Conservation (phyloP, 2,888 invertebrate genomes). For the Alviniconcha strummeri region DNA sequence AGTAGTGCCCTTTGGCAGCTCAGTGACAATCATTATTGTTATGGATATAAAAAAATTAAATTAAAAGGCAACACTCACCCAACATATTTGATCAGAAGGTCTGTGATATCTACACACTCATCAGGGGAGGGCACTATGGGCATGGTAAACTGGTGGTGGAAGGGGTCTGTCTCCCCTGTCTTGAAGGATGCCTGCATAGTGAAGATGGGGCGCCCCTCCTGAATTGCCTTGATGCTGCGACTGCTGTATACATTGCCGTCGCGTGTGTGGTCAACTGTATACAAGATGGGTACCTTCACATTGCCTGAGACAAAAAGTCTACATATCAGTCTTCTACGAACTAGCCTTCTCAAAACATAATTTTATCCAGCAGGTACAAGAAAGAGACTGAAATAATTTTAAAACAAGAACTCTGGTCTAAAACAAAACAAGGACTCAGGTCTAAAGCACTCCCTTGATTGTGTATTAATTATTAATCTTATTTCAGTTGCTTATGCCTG, state of each 20-base stretch:
- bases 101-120: slow-evolving; percentile 56
- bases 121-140: slow-evolving; percentile 72
- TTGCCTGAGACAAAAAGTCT: slow-evolving; percentile 50
- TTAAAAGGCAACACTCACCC: slow-evolving; percentile 46
- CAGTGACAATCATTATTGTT: no score
- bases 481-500: no score
- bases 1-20: no score
- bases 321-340: background rate
- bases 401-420: no score
- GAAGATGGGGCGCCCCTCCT: slow-evolving; percentile 72
- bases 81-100: slow-evolving; percentile 50
- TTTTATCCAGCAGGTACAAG: background rate
- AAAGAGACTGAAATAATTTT: background rate
- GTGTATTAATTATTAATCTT: no score
- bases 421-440: no score
- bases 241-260: slow-evolving; percentile 73
- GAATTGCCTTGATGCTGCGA: slow-evolving; percentile 73
- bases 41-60: no score
- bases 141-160: slow-evolving; percentile 72
- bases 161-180: slow-evolving; percentile 61
- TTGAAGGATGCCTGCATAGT: slow-evolving; percentile 72
- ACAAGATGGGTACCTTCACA: slow-evolving; percentile 69
- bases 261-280: slow-evolving; percentile 72
- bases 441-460: no score
- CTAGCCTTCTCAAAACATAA: no score